Evolutionary conservation across 2,888 invertebrate genomes (phyloP), one percentile per base, ranked within the genome.

Genomic region (Leptopterna dolabrata): DNA sequence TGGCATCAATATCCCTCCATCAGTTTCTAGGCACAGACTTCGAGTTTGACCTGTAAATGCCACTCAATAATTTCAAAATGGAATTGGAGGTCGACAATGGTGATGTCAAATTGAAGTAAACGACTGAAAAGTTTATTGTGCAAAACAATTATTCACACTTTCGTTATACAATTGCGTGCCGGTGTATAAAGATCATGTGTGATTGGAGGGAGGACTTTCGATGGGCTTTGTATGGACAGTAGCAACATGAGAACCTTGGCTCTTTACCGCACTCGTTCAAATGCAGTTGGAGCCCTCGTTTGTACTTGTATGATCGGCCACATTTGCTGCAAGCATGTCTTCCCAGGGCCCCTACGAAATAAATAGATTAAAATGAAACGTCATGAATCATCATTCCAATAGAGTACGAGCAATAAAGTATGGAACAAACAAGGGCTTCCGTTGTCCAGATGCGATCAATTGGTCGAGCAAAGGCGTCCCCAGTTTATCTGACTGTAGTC

Each of bases 181-280:
- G n/a, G 41, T 76, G 76, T 41, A 29, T 76, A 29, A 27, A 14
- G 30, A 27, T 16, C 9, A 76, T n/a, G 76, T 89, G 89, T 27
- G 76, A 73, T 14, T 45, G 43, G 27, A 89, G 36, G 13, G 86
- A 85, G 76, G 87, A 89, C 91, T 91, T 89, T 85, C 91, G 90
- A 81, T 92, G 91, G 63, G 91, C 91, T 70, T 91, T 91, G 90
- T 91, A 91, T 45, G 90, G 84, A 88, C 91, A 91, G 30, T 89
- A 88, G 9, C 90, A 90, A 82, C 91, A 91, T 13, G 88, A 88
- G 88, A 91, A 91, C 87, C 90, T 90, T 13, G 91, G 91, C 76
- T 90, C 90, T 80, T 90, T 90, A 7, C 91, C 91, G 88, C 91
- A 91, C 82, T 91, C 91, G 43, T 89, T 89, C 86, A 88, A 87